Base-by-base conservation (phyloP, 2,888 invertebrate genomes). In the Liopterus haemorrhoidalis region DNA sequence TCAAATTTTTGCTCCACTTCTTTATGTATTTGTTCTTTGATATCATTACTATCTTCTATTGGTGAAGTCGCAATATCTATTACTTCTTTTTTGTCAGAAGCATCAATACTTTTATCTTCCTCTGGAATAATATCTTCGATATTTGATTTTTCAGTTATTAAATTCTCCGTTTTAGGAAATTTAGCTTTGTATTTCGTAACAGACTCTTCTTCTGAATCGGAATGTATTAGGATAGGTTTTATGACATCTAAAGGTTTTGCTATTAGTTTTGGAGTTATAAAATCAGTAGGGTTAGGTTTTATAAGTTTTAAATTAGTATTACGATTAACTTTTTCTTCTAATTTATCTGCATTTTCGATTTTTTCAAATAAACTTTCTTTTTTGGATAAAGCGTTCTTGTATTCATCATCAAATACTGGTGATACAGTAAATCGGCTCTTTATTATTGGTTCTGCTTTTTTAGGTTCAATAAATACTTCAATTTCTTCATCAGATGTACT, bases 251-350 rank as follows among this genome's bases (percentile, higher is more conserved):
- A 73, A 48, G 67, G 71, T 63, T 73, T 76, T 49, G 73, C 70
- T 51, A 75, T 76, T 1, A 77, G 59, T 51, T 73, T 74, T 0
- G 74, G 76, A 54, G 75, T 76, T 40, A 78, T 74, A 53, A 77
- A 79, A 53, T 77, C 78, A 0, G 68, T 70, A 0, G 77, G 73
- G 5, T 78, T 73, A 0, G 78, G 78, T 41, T 75, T 73, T 0
- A 78, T 62, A 2, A 78, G 59, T 27, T 76, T 75, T 42, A 66
- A 55, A 38, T 52, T 53, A 20, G 25, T 41, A 31, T 22, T 22
- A 14, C 37, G 32, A 2, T 25, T 28, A 12, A 30, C 27, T 15
- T 9, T 6, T 40, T 48, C 48, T 15, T 44, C 40, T n/a, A 36
- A 27, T 24, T 44, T 45, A 12, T 43, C 44, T 12, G 41, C 50